A percentile compares a stretch with the other conserved stretches of the same genome.
Evolutionary conservation across 2,888 invertebrate species (phyloP).

Genomic region (Sabellastarte sp.): DNA sequence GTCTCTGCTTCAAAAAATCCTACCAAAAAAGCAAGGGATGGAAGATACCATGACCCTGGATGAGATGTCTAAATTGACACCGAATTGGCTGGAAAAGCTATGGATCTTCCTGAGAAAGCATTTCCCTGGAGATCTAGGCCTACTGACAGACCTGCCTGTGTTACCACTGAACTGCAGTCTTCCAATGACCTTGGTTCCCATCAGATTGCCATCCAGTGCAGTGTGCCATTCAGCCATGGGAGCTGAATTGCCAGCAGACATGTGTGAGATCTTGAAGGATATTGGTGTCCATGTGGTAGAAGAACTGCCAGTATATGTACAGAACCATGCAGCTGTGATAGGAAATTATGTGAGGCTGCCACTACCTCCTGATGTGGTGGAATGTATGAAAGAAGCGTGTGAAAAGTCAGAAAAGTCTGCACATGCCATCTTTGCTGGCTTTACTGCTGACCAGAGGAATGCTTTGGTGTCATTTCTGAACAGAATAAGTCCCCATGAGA

Average conservation of each 20-base stretch:
- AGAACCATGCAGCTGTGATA: conserved; percentile 21
- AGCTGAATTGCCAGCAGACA: conserved; percentile 6
- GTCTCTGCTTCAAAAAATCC: no score
- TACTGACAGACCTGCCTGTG: conserved; percentile 27
- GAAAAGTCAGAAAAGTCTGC: not conserved
- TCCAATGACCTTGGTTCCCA: conserved; percentile 12
- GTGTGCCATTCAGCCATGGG: conserved; percentile 19
- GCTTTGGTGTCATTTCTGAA: conserved; percentile 14
- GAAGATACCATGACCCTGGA: no score
- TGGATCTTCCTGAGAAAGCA: conserved; percentile 28
- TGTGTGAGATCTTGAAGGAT: conserved; percentile 9
- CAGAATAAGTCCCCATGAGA: conserved; percentile 4
- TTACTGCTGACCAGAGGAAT: conserved; percentile 13
- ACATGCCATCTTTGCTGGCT: conserved; percentile 3
- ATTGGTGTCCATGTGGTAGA: conserved; percentile 18
- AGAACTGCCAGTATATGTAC: conserved; percentile 19
- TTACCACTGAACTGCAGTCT: conserved; percentile 12
- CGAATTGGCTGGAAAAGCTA: conserved; percentile 26
- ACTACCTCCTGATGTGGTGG: conserved; percentile 22
- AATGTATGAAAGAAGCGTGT: not conserved
- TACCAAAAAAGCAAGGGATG: no score
- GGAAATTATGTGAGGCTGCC: conserved; percentile 25
- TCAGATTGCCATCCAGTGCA: conserved; percentile 9
- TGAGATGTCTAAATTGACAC: no score
- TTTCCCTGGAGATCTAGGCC: conserved; percentile 19